Percentiles rank a stretch among this genome's conserved stretches.
phyloP scores from a whole-genome alignment of 1,140 invertebrate genomes.

The silkworm (Bombyx mori) region ASM3026992v2 NC_085115.1:2583001-2583500 shows the following conservation, averaged over 20 bases:
- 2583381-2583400: conserved; percentile 67
- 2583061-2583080: conserved; percentile 17
- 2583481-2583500: conserved; percentile 70
- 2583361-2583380: conserved; percentile 62
- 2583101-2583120: conserved; percentile 39
- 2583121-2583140: conserved; percentile 50
- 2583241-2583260: conserved; percentile 71
- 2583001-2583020: conserved; percentile 11
- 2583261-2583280: conserved; percentile 70
- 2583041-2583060: conserved; percentile 1
- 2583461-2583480: conserved; percentile 66
- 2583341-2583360: conserved; percentile 58
- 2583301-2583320: conserved; percentile 70
- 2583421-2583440: conserved; percentile 43
- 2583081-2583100: conserved; percentile 30
- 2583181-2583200: conserved; percentile 69
- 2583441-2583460: conserved; percentile 57
- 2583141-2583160: conserved; percentile 55
- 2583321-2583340: conserved; percentile 70
- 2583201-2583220: conserved; percentile 64
- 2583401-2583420: conserved; percentile 62
- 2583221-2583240: conserved; percentile 54
- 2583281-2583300: conserved; percentile 67
- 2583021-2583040: conserved; percentile 5
- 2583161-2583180: conserved; percentile 66